Evolutionary conservation across 2,797 vertebrate species (phyloP), one percentile per base, ranked within the genome.

Genomic region (Euthynnus affinis): DNA sequence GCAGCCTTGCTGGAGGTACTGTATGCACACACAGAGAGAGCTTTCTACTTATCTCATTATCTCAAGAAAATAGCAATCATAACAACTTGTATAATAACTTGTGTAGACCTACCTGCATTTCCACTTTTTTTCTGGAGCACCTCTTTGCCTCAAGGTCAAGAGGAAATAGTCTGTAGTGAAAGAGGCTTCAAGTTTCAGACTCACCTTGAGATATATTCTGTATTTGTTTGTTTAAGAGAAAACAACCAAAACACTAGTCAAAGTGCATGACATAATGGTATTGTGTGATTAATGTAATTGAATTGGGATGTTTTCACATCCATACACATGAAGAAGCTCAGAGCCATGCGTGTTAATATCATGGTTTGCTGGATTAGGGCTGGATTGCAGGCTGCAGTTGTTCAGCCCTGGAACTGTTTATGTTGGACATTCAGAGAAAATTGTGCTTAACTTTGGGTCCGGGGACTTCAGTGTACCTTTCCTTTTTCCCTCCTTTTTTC

Each of bases 401-500:
- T 55, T 32, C n/a, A 34, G 17, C 14, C 8, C 12, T 9, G 9
- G 17, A 61, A 42, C 70, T n/a, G n/a, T n/a, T n/a, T 40, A 10
- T 23, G 5, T 61, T 22, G 17, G 44, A 22, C 23, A 62, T 18
- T 51, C 29, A 52, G 18, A 70, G 8, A 14, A 40, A 13, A 12
- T 6, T 57, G 68, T 46, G 68, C 34, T 72, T 58, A 22, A 22
- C 48, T 51, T 53, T 23, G 10, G 32, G 32, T 55, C 49, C 2
- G 34, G 51, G 22, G n/a, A 37, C 3, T 53, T 25, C 22, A 32
- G 49, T 46, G 20, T n/a, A 56, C 29, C 34, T 42, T 42, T 29
- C 23, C 42, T 48, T 40, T 51, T 66, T 15, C 40, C 49, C 27
- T 29, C 23, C 42, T 48, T 40, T 51, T 63, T 69, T 66, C 5